phyloP scores from a whole-genome alignment of 64 coral and sea anemone genomes.

The Acropora yongei region DNA sequence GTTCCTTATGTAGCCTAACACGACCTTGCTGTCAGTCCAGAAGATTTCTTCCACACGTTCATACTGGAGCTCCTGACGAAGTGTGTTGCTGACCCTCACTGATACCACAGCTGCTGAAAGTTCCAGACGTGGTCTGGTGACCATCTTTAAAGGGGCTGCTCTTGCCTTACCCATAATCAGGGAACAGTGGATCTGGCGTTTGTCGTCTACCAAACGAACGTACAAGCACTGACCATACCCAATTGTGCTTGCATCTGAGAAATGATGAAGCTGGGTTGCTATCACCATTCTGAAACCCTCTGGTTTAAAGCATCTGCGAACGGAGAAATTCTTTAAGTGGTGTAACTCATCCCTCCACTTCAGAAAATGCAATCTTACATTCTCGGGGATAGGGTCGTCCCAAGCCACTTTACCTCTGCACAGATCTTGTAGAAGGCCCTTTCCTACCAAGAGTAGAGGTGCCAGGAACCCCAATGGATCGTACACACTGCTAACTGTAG shows the following conservation, averaged over 20 bases:
- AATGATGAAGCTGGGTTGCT: slow-evolving; percentile 38
- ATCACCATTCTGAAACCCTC: slow-evolving; percentile 27
- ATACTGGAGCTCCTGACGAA: slow-evolving; percentile 13
- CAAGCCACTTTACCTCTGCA: slow-evolving; percentile 44
- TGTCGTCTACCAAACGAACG: slow-evolving; percentile 6
- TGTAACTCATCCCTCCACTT: slow-evolving; percentile 25
- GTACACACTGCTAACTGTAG: slow-evolving; percentile 13
- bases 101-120: neutral
- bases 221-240: slow-evolving; percentile 21
- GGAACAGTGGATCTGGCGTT: slow-evolving; percentile 17
- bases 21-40: neutral
- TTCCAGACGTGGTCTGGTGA: slow-evolving; percentile 12
- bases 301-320: slow-evolving; percentile 37
- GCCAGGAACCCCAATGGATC: slow-evolving; percentile 20
- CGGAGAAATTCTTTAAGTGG: slow-evolving; percentile 19
- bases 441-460: slow-evolving; percentile 11
- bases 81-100: slow-evolving; percentile 3
- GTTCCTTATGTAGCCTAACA: slow-evolving; percentile 10
- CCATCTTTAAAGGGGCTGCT: slow-evolving; percentile 17
- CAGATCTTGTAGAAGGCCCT: slow-evolving; percentile 29
- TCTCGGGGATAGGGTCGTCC: slow-evolving; percentile 19
- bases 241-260: slow-evolving; percentile 26
- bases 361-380: neutral
- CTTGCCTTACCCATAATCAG: slow-evolving; percentile 9
- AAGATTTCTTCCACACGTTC: slow-evolving; percentile 1